Conservation (phyloP, 2,888 invertebrate genomes). For the Heliconius hortense region DNA sequence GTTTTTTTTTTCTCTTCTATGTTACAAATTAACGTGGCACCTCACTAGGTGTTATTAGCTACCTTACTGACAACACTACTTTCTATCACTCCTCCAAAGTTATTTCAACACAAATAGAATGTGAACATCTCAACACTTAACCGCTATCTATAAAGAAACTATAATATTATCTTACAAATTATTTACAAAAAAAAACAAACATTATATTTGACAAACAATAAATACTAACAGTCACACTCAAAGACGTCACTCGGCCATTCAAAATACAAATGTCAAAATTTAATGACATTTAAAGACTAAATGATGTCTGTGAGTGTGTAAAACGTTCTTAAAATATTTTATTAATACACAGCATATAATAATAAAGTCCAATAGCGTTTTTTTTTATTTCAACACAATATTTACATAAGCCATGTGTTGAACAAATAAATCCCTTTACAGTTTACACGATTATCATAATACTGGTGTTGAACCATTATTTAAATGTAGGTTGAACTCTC, state of each 20-base stretch:
- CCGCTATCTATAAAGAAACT: slow-evolving; percentile 54
- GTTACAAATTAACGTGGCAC: slow-evolving; percentile 50
- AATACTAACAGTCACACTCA: slow-evolving; percentile 7
- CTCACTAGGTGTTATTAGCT: slow-evolving; percentile 45
- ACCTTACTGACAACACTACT: slow-evolving; percentile 5
- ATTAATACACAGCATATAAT: not conserved
- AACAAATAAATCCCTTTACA: slow-evolving; percentile 13
- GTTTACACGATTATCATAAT: slow-evolving; percentile 17
- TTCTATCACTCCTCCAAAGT: slow-evolving; percentile 44
- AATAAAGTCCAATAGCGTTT: not conserved
- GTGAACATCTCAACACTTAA: slow-evolving; percentile 71
- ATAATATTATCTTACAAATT: slow-evolving; percentile 56
- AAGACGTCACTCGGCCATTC: not conserved
- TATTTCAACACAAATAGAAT: slow-evolving; percentile 70
- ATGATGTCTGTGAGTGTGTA: not conserved
- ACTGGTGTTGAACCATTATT: slow-evolving; percentile 1
- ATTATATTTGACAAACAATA: slow-evolving; percentile 13
- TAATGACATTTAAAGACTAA: not conserved
- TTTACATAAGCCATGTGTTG: slow-evolving; percentile 16
- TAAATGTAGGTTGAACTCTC: slow-evolving; percentile 12
- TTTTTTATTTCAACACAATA: slow-evolving; percentile 16
- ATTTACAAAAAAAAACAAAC: slow-evolving; percentile 55
- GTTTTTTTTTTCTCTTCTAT: slow-evolving; percentile 28
- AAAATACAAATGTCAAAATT: not conserved
- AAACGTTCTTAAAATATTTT: not conserved